Base-by-base conservation (phyloP, 1,140 invertebrate genomes). In the Drosophila sechellia region DNA sequence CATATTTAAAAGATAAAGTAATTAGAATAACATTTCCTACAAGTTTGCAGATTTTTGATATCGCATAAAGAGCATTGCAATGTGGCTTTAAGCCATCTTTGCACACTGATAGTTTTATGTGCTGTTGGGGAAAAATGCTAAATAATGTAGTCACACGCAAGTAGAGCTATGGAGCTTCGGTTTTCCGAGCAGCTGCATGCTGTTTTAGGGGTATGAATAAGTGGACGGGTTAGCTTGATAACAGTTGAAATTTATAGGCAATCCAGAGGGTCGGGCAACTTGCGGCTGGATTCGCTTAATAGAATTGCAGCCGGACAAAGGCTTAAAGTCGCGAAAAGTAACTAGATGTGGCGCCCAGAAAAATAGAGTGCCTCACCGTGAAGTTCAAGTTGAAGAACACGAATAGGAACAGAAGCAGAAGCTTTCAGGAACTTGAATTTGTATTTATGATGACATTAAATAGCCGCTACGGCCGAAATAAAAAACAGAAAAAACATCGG, bases 361-460 rank as follows among this genome's bases (percentile, higher is more conserved):
- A 25, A 22, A 56, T 6, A 15, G 42, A 48, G 31, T 27, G n/a
- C 25, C 63, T 34, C 55, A 11, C 35, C 35, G 74, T 68, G 81
- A 85, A 84, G 81, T 85, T 84, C 77, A 84, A 84, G 81, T 74
- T 60, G 66, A 80, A 63, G 49, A 43, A 40, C 65, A 57, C 35
- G 8, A 54, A 48, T 56, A 25, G 13, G 10, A 43, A 39, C 40
- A 25, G 20, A 59, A 65, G 43, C 49, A 69, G 75, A 85, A 57
- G 61, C 84, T 76, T 76, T 86, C 77, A 64, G 71, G 45, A 57
- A 63, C 61, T 69, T 75, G 76, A 89, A 87, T 89, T 87, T 89
- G 84, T 84, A 89, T 87, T 87, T 89, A 89, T 89, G 76, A 87
- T 66, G 84, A 83, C 84, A 87, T 77, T 84, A 87, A 89, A 87